Conservation (phyloP, 1,140 invertebrate species). For the Macrocentrus cingulum region DNA sequence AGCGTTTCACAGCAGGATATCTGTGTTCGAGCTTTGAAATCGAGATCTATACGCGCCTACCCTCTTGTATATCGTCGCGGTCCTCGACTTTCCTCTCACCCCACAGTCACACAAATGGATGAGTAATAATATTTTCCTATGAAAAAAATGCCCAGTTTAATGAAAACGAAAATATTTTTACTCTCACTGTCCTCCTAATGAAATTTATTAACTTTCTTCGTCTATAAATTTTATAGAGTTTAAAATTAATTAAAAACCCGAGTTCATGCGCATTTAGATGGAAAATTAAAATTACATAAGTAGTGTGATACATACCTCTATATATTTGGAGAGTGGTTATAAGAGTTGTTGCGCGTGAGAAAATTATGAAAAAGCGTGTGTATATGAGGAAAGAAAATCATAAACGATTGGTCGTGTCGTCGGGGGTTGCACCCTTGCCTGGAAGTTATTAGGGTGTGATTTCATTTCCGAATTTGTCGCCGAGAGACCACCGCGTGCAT, state of each 20-base stretch:
- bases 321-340: too few species aligned
- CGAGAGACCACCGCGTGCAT: slow-evolving; percentile 30
- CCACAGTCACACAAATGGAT: background rate
- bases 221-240: too few species aligned
- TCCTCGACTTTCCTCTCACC: background rate
- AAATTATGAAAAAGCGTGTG: too few species aligned
- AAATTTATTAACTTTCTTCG: background rate
- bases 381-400: slow-evolving; percentile 1
- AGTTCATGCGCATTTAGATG: too few species aligned
- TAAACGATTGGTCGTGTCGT: background rate
- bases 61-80: slow-evolving; percentile 4
- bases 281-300: too few species aligned
- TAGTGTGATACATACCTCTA: too few species aligned
- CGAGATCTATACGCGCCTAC: slow-evolving; percentile 7
- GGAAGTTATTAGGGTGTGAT: slow-evolving; percentile 58
- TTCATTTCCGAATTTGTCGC: slow-evolving; percentile 56
- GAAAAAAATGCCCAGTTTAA: background rate
- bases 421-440: slow-evolving; percentile 12
- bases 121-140: slow-evolving; percentile 12
- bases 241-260: too few species aligned
- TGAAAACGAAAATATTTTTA: too few species aligned
- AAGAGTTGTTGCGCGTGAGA: too few species aligned
- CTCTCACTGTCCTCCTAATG: too few species aligned
- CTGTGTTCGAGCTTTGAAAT: slow-evolving; percentile 23
- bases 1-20: slow-evolving; percentile 50